phyloP scores from a whole-genome alignment of 2,888 invertebrate species.

The Magallana nippona region DNA sequence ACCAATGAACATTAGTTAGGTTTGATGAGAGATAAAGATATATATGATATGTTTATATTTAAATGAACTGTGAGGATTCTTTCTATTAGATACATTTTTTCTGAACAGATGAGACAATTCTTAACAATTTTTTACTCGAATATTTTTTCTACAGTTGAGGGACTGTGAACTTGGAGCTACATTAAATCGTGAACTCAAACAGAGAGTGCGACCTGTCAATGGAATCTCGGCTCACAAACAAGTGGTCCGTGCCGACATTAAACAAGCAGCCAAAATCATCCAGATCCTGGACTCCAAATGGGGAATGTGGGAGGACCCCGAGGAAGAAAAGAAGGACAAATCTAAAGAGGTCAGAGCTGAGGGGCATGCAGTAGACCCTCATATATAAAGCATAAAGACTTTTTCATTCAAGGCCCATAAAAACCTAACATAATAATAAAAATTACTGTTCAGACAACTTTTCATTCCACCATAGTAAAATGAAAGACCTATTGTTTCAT shows the following conservation, averaged over 20 bases:
- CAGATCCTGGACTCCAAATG: conserved; percentile 93
- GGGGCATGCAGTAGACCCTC: too few relatives aligned
- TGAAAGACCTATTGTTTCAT: too few relatives aligned
- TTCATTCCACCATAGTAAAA: too few relatives aligned
- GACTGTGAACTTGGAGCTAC: conserved; percentile 97
- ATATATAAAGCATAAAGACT: too few relatives aligned
- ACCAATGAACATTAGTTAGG: too few relatives aligned
- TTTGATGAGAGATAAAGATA: too few relatives aligned
- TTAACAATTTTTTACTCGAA: not conserved
- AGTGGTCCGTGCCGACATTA: conserved; percentile 91
- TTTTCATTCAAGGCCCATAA: too few relatives aligned
- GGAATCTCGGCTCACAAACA: conserved; percentile 77
- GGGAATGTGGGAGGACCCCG: conserved; percentile 86
- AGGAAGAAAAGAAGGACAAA: conserved; percentile 74
- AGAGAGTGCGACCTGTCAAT: conserved; percentile 90
- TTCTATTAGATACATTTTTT: too few relatives aligned
- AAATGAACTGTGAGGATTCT: too few relatives aligned
- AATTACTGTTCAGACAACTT: too few relatives aligned
- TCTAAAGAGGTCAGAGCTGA: conserved; percentile 68
- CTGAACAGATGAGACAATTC: not conserved
- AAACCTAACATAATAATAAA: too few relatives aligned
- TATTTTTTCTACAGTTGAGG: conserved; percentile 83
- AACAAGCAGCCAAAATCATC: conserved; percentile 93
- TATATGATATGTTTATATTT: too few relatives aligned
- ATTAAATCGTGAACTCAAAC: conserved; percentile 96